Evolutionary conservation across 2,888 invertebrate genomes (phyloP), one percentile per base, ranked within the genome.

Genomic region (Carcina quercana): DNA sequence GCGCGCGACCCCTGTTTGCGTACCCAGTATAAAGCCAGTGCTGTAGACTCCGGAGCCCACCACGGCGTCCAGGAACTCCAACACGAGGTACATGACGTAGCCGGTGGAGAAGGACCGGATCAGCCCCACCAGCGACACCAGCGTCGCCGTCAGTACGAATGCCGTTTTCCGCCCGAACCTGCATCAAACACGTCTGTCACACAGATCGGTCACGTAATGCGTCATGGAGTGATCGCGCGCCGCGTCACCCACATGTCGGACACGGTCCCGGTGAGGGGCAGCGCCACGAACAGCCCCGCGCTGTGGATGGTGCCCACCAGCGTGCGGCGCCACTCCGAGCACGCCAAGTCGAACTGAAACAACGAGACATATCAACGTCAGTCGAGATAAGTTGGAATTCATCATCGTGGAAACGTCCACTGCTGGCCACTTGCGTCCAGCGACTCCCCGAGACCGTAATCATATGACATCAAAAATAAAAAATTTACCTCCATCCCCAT

Each of bases 141-240:
- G 45, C 28, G 84, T 74, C 35, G 88, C 85, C 6, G 88, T 86
- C 37, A 78, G 50, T 14, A 89, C 79, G 41, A 90, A 71, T 12
- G 87, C 78, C 2, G 78, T 74, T 42, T 86, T 85, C 28, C 91
- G 80, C 2, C 91, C 91, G 65, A 87, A 76, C 11, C 78, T 78
- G 47, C 1, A n/a, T n/a, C n/a, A n/a, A n/a, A 6, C 21, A n/a
- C n/a, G n/a, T n/a, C n/a, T n/a, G n/a, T n/a, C n/a, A n/a, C n/a
- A n/a, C n/a, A n/a, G n/a, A n/a, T n/a, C n/a, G n/a, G n/a, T 14
- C 2, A 7, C 13, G 13, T 14, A 14, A 14, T 13, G 6, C 12
- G 3, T 13, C 5, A 2, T 13, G 3, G 25, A 8, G 6, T 25
- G 8, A 8, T 13, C 8, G 25, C 5, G 13, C 6, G 14, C 5